These are phyloP conservation scores for Gnathonemus longibarbis DNA, from an alignment of 2,113 vertebrate species.

Conservation along the genomic window DNA sequence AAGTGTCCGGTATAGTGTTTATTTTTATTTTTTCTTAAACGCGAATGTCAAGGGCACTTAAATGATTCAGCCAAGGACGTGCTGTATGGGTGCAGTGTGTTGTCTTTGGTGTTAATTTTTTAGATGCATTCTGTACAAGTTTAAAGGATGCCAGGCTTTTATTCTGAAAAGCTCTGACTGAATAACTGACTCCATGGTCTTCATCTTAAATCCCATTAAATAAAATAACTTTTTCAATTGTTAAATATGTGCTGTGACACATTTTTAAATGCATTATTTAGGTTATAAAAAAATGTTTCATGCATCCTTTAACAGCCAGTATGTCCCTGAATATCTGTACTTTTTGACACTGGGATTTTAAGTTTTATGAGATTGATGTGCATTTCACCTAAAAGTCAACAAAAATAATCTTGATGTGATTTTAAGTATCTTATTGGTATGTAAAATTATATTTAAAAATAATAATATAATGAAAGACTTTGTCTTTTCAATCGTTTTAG, in stretches of 20 bases:
- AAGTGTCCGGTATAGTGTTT: background rate
- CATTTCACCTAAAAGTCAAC: background rate
- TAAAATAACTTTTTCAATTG: background rate
- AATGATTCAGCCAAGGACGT: background rate
- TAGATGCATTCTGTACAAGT: background rate
- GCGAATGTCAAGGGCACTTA: background rate
- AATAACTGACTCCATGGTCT: background rate
- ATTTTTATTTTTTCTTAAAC: background rate
- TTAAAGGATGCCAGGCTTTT: background rate
- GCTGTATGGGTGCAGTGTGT: background rate
- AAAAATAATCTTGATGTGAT: background rate
- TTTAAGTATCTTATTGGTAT: background rate
- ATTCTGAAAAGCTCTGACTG: background rate
- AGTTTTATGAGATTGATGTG: conserved; percentile 41
- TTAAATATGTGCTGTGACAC: background rate
- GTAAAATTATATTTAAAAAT: background rate
- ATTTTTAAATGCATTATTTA: background rate
- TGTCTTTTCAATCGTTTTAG: background rate
- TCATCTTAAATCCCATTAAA: background rate
- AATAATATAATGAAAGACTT: background rate
- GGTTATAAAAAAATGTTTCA: background rate
- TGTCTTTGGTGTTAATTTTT: background rate
- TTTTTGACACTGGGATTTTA: conserved; percentile 65
- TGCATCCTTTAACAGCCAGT: conserved; percentile 60
- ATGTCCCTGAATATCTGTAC: conserved; percentile 56